A percentile compares a stretch with the other conserved stretches of the same genome.
Conservation (phyloP, 2,113 vertebrate species). For the Anguilla japonica region DNA sequence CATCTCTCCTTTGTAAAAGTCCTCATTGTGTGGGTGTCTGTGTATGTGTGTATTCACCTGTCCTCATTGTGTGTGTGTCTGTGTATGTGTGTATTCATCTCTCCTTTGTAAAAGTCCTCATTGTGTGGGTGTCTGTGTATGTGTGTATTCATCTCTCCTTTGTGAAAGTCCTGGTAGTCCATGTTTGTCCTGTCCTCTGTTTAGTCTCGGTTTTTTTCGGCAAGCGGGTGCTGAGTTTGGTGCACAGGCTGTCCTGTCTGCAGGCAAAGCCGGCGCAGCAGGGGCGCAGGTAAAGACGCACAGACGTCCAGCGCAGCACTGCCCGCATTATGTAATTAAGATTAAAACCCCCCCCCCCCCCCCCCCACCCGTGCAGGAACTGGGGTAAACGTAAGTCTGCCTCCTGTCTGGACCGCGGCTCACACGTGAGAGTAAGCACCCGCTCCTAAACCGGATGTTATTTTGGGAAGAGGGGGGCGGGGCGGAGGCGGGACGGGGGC, state of each 20-base stretch:
- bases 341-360: background rate
- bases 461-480: background rate
- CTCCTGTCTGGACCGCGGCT: background rate
- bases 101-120: no score
- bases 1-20: no score
- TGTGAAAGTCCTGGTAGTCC: no score
- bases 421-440: constrained; percentile 10
- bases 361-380: background rate
- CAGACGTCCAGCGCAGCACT: background rate
- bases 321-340: constrained; percentile 5
- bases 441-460: constrained; percentile 6
- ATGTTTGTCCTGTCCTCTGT: no score
- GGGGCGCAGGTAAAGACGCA: background rate
- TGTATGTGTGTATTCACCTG: no score
- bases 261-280: background rate
- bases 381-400: background rate
- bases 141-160: background rate
- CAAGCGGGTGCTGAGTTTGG: background rate
- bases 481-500: background rate
- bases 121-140: background rate
- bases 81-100: constrained; percentile 5
- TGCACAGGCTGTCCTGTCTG: background rate
- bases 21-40: background rate
- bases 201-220: no score
- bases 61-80: no score